These are phyloP conservation scores for Clitarchus hookeri DNA, from an alignment of 2,888 invertebrate species.

Conservation along the genomic window DNA sequence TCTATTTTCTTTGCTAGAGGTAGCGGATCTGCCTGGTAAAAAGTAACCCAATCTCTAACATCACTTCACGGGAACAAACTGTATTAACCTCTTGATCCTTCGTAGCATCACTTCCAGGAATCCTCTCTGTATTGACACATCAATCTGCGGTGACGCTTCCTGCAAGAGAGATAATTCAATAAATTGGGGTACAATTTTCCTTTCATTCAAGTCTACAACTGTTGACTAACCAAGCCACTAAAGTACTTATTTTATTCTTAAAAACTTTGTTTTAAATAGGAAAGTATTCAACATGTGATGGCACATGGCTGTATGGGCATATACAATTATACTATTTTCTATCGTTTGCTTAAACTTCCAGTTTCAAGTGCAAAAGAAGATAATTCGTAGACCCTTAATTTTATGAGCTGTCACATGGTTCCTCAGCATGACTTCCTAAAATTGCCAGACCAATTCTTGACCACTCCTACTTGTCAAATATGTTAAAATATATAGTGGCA, in stretches of 20 bases:
- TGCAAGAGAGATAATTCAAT: background rate
- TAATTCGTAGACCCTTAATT: too few species aligned
- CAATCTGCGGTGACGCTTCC: background rate
- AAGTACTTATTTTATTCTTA: too few species aligned
- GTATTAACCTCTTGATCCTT: slow-evolving; percentile 78
- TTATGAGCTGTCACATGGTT: too few species aligned
- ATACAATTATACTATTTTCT: background rate
- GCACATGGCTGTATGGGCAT: background rate
- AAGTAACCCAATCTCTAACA: background rate
- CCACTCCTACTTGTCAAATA: too few species aligned
- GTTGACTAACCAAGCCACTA: too few species aligned
- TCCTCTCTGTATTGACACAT: slow-evolving; percentile 58
- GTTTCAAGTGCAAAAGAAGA: too few species aligned
- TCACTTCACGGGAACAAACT: slow-evolving; percentile 68
- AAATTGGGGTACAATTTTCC: background rate
- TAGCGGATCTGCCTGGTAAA: background rate
- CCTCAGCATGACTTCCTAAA: too few species aligned
- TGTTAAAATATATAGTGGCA: too few species aligned
- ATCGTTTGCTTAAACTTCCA: too few species aligned
- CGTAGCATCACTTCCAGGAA: slow-evolving; percentile 76
- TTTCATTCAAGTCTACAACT: too few species aligned
- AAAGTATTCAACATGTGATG: background rate
- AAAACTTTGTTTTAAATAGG: background rate
- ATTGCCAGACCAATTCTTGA: too few species aligned
- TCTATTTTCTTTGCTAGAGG: slow-evolving; percentile 79